Base-by-base conservation (phyloP, 2,113 vertebrate species). In the Callipepla californica region DNA sequence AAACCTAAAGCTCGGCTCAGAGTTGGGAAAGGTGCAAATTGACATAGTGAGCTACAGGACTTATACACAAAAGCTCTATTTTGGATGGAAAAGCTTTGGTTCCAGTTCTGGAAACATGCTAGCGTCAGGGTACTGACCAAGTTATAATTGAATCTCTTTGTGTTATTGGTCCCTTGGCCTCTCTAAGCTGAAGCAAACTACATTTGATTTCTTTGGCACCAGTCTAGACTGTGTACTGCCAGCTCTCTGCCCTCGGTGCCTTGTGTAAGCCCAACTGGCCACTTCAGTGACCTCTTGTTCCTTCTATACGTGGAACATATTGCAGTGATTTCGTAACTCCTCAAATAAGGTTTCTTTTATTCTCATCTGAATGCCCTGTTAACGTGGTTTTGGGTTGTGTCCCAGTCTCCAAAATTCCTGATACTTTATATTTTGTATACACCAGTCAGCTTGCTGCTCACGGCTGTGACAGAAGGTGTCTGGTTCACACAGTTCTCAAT, bases 151-250 rank as follows among this genome's bases (percentile, higher is more conserved):
- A 93, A 92, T 91, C 72, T 94, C 82, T 91, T 90, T 94, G 68
- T 93, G 79, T 91, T 94, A 90, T 78, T 91, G 85, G 91, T 94
- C 93, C 53, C 82, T 94, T 85, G 91, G 81, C 94, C 81, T 94
- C 80, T 47, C 79, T 92, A 65, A 91, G 65, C 72, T 94, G 82
- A 61, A 87, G 73, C 72, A 80, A 85, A 73, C 69, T 94, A 44
- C 85, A 58, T 87, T 91, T 95, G 92, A 94, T 94, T 95, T 96
- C 79, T 96, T 94, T 96, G 96, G 96, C 95, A 86, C 57, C 3
- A 0, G 28, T 67, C 47, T 59, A 48, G 59, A 32, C 2, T 6
- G 13, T 87, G 72, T 36, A 51, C 79, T 94, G 95, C 94, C 96
- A 96, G 76, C 13, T 1, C 7, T 16, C 67, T 94, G 95, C 89